Base-by-base conservation (phyloP, 2,113 vertebrate genomes). In the Gasterosteus aculeatus region DNA sequence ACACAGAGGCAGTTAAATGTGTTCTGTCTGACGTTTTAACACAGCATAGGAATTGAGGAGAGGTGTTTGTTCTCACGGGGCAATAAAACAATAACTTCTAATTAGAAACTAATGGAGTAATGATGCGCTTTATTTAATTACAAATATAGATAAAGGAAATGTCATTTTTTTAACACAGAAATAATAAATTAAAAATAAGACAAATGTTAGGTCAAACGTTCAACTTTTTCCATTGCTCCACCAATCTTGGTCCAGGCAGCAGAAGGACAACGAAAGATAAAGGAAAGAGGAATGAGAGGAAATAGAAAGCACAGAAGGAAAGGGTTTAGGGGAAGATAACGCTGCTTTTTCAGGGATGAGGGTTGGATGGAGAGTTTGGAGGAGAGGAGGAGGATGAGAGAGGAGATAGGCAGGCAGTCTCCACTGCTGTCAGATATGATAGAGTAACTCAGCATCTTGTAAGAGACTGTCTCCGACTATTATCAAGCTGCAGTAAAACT, bases 341-440 rank as follows among this genome's bases (percentile, higher is more conserved):
- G 53, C 58, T 53, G 58, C 35, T 78, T 72, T 61, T 49, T 44
- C 46, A 72, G 51, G 44, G 78, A 67, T 70, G 56, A 60, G 10
- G 19, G 59, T 54, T 66, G 72, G 44, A 67, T 58, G 42, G 59
- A 75, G 51, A 79, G 62, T 47, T 53, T 4, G 54, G 72, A 71
- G 68, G 77, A 73, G 53, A 84, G 61, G 68, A 74, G 18, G 56
- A 81, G 62, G 77, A 71, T 66, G 56, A 81, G 72, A 83, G 65
- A 51, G 18, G 38, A 86, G 81, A 91, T 86, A 88, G 83, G 72
- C 81, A 72, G 53, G 58, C 66, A 83, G 90, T 78, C 88, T 91
- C 88, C 83, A 77, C 35, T 4, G 64, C 86, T 91, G 86, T 87
- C 84, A 87, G 33, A 68, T 47, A 77, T 85, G 84, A 91, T 83